Evolutionary conservation across 1,140 invertebrate species (phyloP).

Genomic region (Wasmannia auropunctata): DNA sequence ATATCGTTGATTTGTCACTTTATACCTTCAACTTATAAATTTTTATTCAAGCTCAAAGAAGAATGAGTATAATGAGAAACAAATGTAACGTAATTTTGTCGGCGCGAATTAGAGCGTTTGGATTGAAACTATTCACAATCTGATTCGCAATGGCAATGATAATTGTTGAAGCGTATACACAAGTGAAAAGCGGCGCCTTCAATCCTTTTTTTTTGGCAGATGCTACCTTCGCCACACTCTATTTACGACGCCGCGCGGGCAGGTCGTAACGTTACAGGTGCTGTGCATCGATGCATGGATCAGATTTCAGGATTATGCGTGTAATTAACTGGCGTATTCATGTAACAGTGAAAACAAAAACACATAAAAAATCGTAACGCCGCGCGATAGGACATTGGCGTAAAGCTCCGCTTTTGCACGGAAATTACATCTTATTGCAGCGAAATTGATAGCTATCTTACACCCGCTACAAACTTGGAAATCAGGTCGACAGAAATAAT

Average conservation of each 20-base stretch:
- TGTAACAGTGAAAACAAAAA: slow-evolving; percentile 31
- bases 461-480: slow-evolving; percentile 15
- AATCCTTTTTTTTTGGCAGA: not conserved
- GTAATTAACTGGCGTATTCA: slow-evolving; percentile 33
- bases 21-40: not conserved
- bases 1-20: not conserved
- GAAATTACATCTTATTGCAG: slow-evolving; percentile 4
- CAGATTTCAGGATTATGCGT: slow-evolving; percentile 22
- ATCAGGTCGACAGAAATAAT: slow-evolving; percentile 43
- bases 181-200: not conserved
- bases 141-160: not conserved
- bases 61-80: not conserved
- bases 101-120: not conserved
- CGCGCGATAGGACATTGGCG: not conserved
- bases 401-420: not conserved
- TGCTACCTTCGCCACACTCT: slow-evolving; percentile 12
- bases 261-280: not conserved
- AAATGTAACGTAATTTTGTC: not conserved
- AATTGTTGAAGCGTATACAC: not conserved
- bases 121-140: not conserved
- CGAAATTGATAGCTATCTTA: slow-evolving; percentile 32
- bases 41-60: not conserved
- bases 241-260: not conserved
- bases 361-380: not conserved
- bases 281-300: slow-evolving; percentile 30